phyloP scores from a whole-genome alignment of 2,888 invertebrate species.

The Cosmopolites sordidus region DNA sequence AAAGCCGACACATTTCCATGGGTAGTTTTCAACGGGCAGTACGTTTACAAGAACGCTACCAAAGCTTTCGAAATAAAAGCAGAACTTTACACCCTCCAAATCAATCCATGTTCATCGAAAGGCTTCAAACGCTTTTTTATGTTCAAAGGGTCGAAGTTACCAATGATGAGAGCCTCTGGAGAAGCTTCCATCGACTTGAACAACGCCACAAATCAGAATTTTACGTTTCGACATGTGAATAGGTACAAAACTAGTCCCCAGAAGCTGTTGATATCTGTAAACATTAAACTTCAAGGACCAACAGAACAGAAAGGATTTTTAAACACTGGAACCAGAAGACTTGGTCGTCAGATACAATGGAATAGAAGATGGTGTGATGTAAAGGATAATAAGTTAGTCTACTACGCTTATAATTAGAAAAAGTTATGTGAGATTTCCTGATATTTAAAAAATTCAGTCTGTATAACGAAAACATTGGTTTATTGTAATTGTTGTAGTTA shows the following conservation, averaged over 20 bases:
- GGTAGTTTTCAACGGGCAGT: constrained; percentile 5
- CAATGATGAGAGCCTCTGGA: constrained; percentile 8
- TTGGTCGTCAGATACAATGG: constrained; percentile 4
- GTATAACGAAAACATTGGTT: too few species aligned
- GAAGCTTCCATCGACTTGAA: constrained; percentile 4
- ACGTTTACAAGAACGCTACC: constrained; percentile 4
- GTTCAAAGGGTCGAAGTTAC: too few species aligned
- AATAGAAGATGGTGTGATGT: constrained; percentile 14
- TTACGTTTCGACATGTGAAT: neutral
- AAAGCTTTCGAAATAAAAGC: constrained; percentile 13
- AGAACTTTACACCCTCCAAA: constrained; percentile 3
- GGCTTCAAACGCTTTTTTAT: too few species aligned
- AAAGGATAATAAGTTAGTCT: too few species aligned
- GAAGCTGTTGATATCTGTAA: constrained; percentile 1
- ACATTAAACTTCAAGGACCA: constrained; percentile 6
- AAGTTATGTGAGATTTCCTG: too few species aligned
- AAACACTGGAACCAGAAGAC: constrained; percentile 5
- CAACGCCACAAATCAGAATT: constrained; percentile 9
- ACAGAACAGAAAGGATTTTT: constrained; percentile 4
- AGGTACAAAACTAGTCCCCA: neutral
- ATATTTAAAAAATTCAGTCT: too few species aligned
- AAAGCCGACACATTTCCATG: constrained; percentile 5
- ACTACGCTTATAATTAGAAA: too few species aligned
- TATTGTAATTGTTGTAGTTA: too few species aligned
- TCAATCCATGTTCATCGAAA: too few species aligned